Conservation (phyloP, 2,113 vertebrate species). For the Sialia sialis region DNA sequence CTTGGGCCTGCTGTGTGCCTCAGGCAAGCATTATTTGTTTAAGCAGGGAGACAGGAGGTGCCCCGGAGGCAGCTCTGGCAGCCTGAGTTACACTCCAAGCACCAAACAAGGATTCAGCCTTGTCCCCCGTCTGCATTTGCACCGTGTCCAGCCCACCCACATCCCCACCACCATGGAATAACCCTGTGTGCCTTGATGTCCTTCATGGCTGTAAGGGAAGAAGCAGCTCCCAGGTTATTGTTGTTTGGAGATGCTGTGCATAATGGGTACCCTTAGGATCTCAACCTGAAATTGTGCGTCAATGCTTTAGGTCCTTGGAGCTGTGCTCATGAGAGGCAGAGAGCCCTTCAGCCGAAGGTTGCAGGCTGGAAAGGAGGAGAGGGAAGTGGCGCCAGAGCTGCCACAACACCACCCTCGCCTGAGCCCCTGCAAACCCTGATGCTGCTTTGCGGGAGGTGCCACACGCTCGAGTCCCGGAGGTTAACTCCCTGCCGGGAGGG, state of each 20-base stretch:
- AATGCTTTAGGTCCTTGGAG: not conserved
- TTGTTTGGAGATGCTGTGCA: not conserved
- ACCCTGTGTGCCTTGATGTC: not conserved
- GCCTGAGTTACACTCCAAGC: not conserved
- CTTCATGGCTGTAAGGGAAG: not conserved
- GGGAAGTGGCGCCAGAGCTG: not conserved
- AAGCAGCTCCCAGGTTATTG: not conserved
- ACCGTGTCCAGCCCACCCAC: not conserved
- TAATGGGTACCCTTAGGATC: not conserved
- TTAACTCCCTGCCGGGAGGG: not conserved
- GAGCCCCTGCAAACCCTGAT: not conserved
- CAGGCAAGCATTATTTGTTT: not conserved
- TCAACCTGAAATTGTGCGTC: not conserved
- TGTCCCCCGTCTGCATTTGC: not conserved
- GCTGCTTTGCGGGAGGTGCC: not conserved
- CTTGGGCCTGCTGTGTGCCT: conserved; percentile 22
- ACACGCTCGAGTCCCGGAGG: not conserved
- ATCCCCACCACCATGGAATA: not conserved
- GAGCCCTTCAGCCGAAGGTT: not conserved
- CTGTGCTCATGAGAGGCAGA: not conserved
- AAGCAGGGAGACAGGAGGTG: not conserved
- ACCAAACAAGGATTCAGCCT: not conserved
- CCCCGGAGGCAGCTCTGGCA: not conserved
- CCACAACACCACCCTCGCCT: not conserved
- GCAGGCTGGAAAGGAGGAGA: not conserved